These are phyloP conservation scores for Sebastolobus altivelis DNA, from an alignment of 2,797 vertebrate species.

Conservation along the genomic window DNA sequence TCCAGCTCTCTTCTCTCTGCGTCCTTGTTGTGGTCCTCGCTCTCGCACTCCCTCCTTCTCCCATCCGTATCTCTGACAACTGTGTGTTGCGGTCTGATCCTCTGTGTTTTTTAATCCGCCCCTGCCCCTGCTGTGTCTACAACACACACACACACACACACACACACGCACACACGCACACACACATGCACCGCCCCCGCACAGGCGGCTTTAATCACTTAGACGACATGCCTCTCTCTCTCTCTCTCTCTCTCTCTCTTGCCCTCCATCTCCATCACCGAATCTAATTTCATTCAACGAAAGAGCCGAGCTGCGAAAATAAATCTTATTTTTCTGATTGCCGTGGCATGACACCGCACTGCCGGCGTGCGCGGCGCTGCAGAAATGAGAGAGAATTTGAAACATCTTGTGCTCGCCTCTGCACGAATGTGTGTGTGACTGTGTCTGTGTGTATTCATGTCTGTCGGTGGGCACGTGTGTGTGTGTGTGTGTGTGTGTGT, in stretches of 20 bases:
- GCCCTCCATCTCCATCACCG: constrained; percentile 55
- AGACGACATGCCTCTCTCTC: constrained; percentile 59
- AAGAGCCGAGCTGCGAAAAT: constrained; percentile 29
- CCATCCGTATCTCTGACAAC: constrained; percentile 28
- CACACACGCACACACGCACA: constrained; percentile 29
- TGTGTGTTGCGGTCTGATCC: constrained; percentile 34
- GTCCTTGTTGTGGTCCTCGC: neutral
- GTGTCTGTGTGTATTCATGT: constrained; percentile 1
- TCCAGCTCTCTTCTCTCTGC: neutral
- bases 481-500: neutral
- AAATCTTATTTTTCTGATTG: constrained; percentile 48
- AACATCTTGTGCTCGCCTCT: neutral
- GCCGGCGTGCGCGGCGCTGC: constrained; percentile 8
- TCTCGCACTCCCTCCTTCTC: neutral
- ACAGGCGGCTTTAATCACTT: constrained; percentile 70
- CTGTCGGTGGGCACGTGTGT: constrained; percentile 14
- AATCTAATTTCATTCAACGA: constrained; percentile 45
- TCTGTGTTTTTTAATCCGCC: constrained; percentile 56
- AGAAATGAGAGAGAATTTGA: constrained; percentile 27
- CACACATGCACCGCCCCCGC: constrained; percentile 35
- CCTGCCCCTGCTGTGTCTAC: constrained; percentile 49
- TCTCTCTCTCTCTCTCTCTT: neutral
- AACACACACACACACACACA: constrained; percentile 39
- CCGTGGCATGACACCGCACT: constrained; percentile 8
- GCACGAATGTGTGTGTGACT: neutral